Percentiles rank a stretch among this genome's conserved stretches.
Evolutionary conservation across 2,113 vertebrate species (phyloP).

Genomic region (Tylochromis polylepis): DNA sequence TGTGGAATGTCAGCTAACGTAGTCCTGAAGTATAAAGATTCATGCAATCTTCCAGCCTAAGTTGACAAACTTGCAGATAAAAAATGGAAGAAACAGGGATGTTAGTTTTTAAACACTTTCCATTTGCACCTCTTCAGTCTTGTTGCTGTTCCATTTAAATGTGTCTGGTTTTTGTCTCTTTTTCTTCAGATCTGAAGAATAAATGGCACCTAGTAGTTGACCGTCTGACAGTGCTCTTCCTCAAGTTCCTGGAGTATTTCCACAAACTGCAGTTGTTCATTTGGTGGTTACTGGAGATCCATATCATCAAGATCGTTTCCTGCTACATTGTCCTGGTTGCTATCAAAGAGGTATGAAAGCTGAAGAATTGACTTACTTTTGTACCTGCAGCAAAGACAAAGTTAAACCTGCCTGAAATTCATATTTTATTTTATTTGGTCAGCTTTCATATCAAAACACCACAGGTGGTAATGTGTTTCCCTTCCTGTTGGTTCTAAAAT

Average conservation of each 20-base stretch:
- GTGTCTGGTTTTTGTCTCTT: neutral
- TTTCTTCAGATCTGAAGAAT: slow-evolving; percentile 82
- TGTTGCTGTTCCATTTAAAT: neutral
- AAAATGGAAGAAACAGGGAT: neutral
- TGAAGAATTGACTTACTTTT: neutral
- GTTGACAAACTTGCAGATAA: neutral
- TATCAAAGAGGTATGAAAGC: slow-evolving; percentile 81
- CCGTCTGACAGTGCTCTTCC: slow-evolving; percentile 92
- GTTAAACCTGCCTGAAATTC: neutral
- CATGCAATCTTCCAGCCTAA: neutral
- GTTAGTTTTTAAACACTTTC: neutral
- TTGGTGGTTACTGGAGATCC: slow-evolving; percentile 97
- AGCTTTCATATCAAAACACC: neutral
- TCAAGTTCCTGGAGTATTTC: slow-evolving; percentile 95
- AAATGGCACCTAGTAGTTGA: slow-evolving; percentile 97
- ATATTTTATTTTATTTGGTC: neutral
- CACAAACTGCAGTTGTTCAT: slow-evolving; percentile 94
- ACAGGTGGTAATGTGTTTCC: neutral
- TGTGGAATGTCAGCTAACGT: neutral
- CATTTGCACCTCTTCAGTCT: neutral
- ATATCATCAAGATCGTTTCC: slow-evolving; percentile 95
- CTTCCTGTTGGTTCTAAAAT: neutral
- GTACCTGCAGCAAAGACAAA: neutral
- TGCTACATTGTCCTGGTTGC: slow-evolving; percentile 92
- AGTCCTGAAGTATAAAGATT: neutral